Base-by-base conservation (phyloP, 2,113 vertebrate genomes). In the Vidua chalybeata region DNA sequence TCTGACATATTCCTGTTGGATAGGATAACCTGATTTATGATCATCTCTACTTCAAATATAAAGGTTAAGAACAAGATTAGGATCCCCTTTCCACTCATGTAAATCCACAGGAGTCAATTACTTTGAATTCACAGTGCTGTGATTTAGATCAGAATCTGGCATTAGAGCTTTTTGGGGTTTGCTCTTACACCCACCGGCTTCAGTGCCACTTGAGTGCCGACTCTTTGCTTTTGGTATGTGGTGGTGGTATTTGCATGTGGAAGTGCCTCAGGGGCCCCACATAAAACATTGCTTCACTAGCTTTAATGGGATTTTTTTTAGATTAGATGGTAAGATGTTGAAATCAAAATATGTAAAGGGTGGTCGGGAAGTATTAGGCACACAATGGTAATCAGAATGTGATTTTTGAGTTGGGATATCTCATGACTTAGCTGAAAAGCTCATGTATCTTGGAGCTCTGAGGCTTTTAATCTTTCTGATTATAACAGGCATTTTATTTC, bases 401-500 rank as follows among this genome's bases (percentile, higher is more conserved):
- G 31, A 89, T 92, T 92, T 92, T 92, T 76, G 62, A 73, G 73
- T 64, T 62, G 49, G 37, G 45, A 8, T 93, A 86, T 37, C 35
- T 90, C 66, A 48, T 90, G 80, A 72, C 43, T 67, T 78, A 88
- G 56, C 49, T 68, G 79, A 79, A 78, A 84, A 84, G 81, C 39
- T 68, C 66, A 4, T 31, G 12, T 92, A 26, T 90, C 73, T 86
- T 92, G 76, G 72, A 94, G 56, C 68, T 92, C 72, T 74, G 75
- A 93, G 45, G 27, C 59, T 96, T 88, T 86, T 81, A 51, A 28
- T 83, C 82, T 66, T 94, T 88, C 51, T 92, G 88, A 90, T 95
- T 84, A 55, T 89, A 90, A 68, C 72, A 86, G 45, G 37, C 64
- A 75, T 96, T 96, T 96, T 95, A 92, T 95, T 96, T 96, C 92